These are phyloP conservation scores for Sclerodermus sp. DNA, from an alignment of 2,888 invertebrate genomes.

Conservation along the genomic window DNA sequence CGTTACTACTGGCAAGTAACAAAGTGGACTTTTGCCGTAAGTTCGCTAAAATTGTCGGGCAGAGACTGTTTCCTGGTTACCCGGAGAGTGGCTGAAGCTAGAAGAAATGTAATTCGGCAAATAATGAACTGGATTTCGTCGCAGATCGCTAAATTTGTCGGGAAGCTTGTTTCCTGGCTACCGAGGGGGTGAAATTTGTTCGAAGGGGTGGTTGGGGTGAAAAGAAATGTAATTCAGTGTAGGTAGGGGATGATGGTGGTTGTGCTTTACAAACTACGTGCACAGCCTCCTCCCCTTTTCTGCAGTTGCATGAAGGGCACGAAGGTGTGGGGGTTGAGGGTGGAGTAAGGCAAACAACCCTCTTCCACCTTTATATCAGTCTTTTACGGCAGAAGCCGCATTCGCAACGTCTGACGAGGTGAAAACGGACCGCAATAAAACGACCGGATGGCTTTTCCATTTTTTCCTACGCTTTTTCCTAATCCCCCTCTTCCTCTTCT, in stretches of 20 bases:
- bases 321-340: neutral
- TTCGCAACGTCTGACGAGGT: neutral
- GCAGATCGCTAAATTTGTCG: too few relatives aligned
- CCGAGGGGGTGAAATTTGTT: too few relatives aligned
- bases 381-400: slow-evolving; percentile 3
- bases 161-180: too few relatives aligned
- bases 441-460: neutral
- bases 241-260: neutral
- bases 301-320: neutral
- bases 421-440: slow-evolving; percentile 11
- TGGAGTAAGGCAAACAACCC: neutral
- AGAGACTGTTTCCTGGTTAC: too few relatives aligned
- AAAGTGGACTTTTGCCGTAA: too few relatives aligned
- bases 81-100: too few relatives aligned
- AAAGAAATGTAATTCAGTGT: neutral
- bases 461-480: neutral
- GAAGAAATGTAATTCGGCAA: too few relatives aligned
- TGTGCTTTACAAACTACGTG: neutral
- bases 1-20: too few relatives aligned
- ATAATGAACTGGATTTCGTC: too few relatives aligned
- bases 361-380: slow-evolving; percentile 8
- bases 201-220: too few relatives aligned
- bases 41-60: too few relatives aligned
- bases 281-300: neutral
- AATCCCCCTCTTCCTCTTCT: neutral